Evolutionary conservation across 2,888 invertebrate species (phyloP), one percentile per base, ranked within the genome.

Genomic region (Zhuqinia jingwanae): DNA sequence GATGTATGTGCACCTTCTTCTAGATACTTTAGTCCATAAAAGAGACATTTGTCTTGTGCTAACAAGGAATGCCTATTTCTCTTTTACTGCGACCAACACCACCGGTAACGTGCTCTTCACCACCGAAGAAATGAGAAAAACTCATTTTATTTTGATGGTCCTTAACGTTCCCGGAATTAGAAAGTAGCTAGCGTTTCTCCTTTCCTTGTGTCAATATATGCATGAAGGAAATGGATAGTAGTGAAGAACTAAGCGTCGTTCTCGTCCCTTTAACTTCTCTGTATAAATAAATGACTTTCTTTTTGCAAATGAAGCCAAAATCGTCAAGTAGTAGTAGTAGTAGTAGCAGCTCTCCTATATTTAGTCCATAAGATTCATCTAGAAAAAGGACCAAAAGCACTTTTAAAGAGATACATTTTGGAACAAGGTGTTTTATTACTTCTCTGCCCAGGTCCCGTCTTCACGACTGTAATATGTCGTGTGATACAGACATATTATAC

Each of bases 111-210:
- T 15, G 60, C 50, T 27, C 15, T n/a, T n/a, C n/a, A n/a, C n/a
- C n/a, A 27, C 17, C 10, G 5, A 17, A 53, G 68, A 77, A 82
- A 82, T 82, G 47, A 56, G 77, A 84, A 84, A 70, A 84, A 77
- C 83, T 84, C 76, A 84, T 84, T 84, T 84, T 36, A 47, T 36
- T 81, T 84, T 68, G 83, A 84, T 84, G 83, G 83, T 68, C 56
- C 83, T 84, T 75, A 75, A 73, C 70, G 20, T 20, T 80, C 17
- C 5, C 45, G 30, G 56, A 36, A 81, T 5, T 65, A 45, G 45
- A 68, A 17, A 45, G 8, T 20, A 15, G 45, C 45, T 42, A 36
- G 36, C 36, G 36, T 36, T 22, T 42, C 5, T 42, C 56, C 68
- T 6, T 80, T 56, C 60, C 63, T 63, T 76, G n/a, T 15, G 11